Base-by-base conservation (phyloP, 2,797 vertebrate species). In the Gouania willdenowi region DNA sequence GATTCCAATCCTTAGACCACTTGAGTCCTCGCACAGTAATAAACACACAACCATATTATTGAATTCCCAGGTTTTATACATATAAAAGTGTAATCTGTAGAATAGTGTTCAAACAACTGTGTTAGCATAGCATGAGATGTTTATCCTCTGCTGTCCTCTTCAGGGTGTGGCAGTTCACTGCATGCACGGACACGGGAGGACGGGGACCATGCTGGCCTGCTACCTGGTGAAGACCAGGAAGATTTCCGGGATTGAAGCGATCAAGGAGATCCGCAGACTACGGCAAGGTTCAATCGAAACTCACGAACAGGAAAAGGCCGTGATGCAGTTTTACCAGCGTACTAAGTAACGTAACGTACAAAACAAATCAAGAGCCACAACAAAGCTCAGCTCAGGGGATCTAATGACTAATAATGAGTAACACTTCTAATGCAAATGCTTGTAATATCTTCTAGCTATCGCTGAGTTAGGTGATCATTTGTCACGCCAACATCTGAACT, bases 191-290 rank as follows among this genome's bases (percentile, higher is more conserved):
- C 85, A 87, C 0, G 94, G 96, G 9, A 83, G 95, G 17, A 98
- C 96, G 0, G 94, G 96, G 12, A 97, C 94, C 12, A 91, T 98
- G 94, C 76, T 98, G 73, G 96, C 94, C 37, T 98, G 94, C 62
- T 98, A 94, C 77, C 87, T 98, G 73, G 89, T 91, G 12, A 93
- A 91, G 75, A 77, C 42, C 0, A 75, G 2, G 66, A 80, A 79
- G 62, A 77, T 97, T 38, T 79, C 79, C 0, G 92, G 89, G 0
- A 48, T 71, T 0, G 93, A 92, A 0, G 95, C 95, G 71, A 92
- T 98, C 54, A 65, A 58, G 0, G 90, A 95, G 82, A 92, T 97
- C 63, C 89, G 94, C 5, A 75, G 60, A 3, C 66, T 98, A 4
- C 86, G 95, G 0, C 71, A 11, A 0, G 93, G 94, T 28, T 97